phyloP scores from a whole-genome alignment of 1,140 invertebrate genomes.

The Zaprionus taronus region DNA sequence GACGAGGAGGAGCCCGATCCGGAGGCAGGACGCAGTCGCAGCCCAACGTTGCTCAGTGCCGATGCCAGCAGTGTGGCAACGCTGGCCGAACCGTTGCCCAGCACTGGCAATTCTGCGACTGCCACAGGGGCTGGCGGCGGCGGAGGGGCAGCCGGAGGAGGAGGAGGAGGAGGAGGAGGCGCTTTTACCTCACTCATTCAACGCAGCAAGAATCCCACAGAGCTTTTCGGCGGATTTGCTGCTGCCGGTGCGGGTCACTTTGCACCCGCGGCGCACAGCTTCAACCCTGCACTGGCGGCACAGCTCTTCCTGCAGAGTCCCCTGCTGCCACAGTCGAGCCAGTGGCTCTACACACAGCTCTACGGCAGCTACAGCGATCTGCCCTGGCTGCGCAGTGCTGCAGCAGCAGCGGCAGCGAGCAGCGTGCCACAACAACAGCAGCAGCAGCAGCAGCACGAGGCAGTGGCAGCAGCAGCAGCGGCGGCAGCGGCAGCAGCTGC shows the following conservation, averaged over 20 bases:
- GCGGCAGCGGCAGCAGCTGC: constrained; percentile 7
- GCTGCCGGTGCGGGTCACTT: constrained; percentile 68
- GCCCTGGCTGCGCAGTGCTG: constrained; percentile 85
- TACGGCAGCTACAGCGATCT: constrained; percentile 87
- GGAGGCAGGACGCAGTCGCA: constrained; percentile 41
- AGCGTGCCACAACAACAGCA: constrained; percentile 86
- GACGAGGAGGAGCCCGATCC: constrained; percentile 65
- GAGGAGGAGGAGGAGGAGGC: constrained; percentile 52
- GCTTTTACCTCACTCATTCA: constrained; percentile 83
- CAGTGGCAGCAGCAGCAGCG: constrained; percentile 32
- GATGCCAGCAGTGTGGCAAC: constrained; percentile 47
- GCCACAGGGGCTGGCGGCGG: neutral
- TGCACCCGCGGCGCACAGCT: constrained; percentile 85
- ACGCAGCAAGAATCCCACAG: constrained; percentile 73
- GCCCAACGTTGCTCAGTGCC: constrained; percentile 37
- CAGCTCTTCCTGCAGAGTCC: constrained; percentile 90
- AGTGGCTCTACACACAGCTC: constrained; percentile 90
- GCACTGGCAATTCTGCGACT: neutral
- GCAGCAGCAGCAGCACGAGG: constrained; percentile 52
- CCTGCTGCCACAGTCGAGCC: constrained; percentile 89
- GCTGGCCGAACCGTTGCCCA: constrained; percentile 4
- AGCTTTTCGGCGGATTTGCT: constrained; percentile 84
- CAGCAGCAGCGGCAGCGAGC: constrained; percentile 62
- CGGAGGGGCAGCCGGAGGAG: neutral
- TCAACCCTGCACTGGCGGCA: constrained; percentile 88